Conservation (phyloP, 2,888 invertebrate genomes). For the Linyphia triangularis region DNA sequence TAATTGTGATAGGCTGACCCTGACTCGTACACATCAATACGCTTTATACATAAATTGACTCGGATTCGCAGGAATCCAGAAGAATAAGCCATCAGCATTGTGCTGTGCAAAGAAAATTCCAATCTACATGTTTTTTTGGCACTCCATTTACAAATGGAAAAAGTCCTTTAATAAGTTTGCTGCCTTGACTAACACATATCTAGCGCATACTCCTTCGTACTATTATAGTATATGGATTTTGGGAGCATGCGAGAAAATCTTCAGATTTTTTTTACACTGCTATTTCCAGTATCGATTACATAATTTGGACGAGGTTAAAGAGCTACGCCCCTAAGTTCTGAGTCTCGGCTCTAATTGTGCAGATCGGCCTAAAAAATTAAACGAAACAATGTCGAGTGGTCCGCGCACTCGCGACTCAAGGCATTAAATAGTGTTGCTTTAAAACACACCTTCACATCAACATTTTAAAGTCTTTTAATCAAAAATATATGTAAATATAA, state of each 20-base stretch:
- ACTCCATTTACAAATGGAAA: background rate
- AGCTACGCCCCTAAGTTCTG: background rate
- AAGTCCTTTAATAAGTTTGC: background rate
- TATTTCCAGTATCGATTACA: background rate
- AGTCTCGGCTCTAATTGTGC: background rate
- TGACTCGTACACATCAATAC: too few species aligned
- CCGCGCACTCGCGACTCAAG: background rate
- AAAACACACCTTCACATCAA: conserved; percentile 30
- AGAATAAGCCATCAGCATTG: too few species aligned
- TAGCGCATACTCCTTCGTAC: background rate
- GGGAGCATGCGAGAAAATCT: background rate
- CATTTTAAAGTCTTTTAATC: conserved; percentile 20
- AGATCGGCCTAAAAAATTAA: background rate
- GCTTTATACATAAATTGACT: too few species aligned
- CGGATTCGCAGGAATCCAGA: too few species aligned
- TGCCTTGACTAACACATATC: background rate
- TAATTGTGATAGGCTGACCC: too few species aligned
- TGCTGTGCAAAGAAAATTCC: too few species aligned
- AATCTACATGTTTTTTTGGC: too few species aligned
- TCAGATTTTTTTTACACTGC: background rate
- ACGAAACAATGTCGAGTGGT: background rate
- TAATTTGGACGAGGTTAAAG: background rate
- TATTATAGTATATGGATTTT: background rate
- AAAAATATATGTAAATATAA: conserved; percentile 52
- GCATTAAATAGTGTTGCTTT: conserved; percentile 41